Conservation (phyloP, 2,888 invertebrate species). For the Embidobia sp. region DNA sequence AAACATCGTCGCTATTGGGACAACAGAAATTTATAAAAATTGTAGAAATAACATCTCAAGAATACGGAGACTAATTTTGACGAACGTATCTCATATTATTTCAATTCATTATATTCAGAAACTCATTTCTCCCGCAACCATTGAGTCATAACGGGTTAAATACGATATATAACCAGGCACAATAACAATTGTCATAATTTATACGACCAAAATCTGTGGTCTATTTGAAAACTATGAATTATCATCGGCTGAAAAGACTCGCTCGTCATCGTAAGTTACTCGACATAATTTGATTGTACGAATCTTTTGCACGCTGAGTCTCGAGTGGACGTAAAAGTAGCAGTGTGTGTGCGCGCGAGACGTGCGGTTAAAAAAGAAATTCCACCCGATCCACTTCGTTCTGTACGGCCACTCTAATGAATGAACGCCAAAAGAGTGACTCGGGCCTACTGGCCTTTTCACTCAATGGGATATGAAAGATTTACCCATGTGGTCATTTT, state of each 20-base stretch:
- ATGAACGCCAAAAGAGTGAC: conserved; percentile 72
- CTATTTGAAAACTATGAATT: conserved; percentile 62
- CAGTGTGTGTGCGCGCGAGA: conserved; percentile 53
- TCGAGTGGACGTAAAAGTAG: conserved; percentile 65
- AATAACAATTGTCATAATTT: conserved; percentile 55
- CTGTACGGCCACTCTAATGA: conserved; percentile 75
- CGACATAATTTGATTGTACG: conserved; percentile 64
- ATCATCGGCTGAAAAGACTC: conserved; percentile 53
- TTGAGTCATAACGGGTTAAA: conserved; percentile 18
- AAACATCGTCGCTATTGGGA: too few relatives aligned
- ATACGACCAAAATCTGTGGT: conserved; percentile 40
- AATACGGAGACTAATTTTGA: too few relatives aligned
- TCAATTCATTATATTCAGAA: too few relatives aligned
- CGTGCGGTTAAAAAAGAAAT: conserved; percentile 75
- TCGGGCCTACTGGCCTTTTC: conserved; percentile 67
- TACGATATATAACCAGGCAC: conserved; percentile 3
- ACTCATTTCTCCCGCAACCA: too few relatives aligned
- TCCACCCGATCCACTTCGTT: conserved; percentile 75
- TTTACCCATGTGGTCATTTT: conserved; percentile 77
- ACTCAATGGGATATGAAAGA: conserved; percentile 74
- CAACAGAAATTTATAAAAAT: too few relatives aligned
- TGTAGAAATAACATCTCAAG: too few relatives aligned
- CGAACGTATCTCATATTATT: too few relatives aligned
- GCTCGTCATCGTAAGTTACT: conserved; percentile 60
- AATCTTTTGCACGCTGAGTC: conserved; percentile 59